phyloP scores from a whole-genome alignment of 2,113 vertebrate genomes.

The Aptenodytes patagonicus region DNA sequence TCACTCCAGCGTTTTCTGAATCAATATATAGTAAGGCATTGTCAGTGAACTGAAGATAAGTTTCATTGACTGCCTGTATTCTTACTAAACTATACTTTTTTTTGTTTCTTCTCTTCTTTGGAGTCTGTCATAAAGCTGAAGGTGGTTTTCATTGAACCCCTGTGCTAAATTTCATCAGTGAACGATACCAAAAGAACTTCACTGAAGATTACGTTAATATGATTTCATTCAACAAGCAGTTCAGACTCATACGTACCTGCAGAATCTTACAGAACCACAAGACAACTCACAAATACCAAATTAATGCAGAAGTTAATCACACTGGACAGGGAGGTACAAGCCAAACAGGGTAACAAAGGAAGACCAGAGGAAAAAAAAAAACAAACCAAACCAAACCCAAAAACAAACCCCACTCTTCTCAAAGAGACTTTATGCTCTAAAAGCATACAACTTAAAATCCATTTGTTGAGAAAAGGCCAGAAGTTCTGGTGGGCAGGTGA shows the following conservation, averaged over 20 bases:
- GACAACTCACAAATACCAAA: neutral
- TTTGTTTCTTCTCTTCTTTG: neutral
- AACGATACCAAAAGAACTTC: neutral
- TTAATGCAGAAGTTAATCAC: neutral
- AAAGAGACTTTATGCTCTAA: neutral
- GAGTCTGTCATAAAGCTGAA: neutral
- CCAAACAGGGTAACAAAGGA: neutral
- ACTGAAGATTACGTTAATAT: neutral
- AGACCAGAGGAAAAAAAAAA: neutral
- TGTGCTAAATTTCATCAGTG: neutral
- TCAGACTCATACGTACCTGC: neutral
- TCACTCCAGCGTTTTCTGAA: neutral
- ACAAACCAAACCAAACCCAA: no score
- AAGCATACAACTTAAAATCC: neutral
- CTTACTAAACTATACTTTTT: neutral
- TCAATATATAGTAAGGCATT: neutral
- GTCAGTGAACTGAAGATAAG: neutral
- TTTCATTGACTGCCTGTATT: neutral
- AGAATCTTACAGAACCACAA: neutral
- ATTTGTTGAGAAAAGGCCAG: neutral
- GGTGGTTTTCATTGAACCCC: neutral
- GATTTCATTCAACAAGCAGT: neutral
- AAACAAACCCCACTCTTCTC: neutral
- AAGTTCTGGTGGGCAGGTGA: neutral
- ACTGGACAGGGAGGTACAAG: neutral